Base-by-base conservation (phyloP, 2,113 vertebrate genomes). In the Actenoides lindsayi region DNA sequence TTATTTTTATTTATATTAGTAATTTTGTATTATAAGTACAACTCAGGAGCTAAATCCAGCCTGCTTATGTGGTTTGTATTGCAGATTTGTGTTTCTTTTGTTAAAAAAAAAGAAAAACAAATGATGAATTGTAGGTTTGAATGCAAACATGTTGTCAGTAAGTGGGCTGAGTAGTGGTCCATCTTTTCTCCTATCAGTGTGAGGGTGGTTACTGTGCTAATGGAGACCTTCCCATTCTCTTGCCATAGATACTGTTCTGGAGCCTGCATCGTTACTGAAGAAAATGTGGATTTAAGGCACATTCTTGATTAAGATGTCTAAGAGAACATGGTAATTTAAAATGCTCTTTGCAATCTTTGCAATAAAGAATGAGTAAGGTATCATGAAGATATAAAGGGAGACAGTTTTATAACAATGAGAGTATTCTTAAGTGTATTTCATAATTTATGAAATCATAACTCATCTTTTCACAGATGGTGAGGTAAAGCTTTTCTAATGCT, bases 391-490 rank as follows among this genome's bases (percentile, higher is more conserved):
- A 81, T 80, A 87, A 83, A 92, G 84, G 64, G 39, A 81, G 93
- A 82, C 86, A 88, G 68, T 90, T 96, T 92, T 95, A 90, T 67
- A 75, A 84, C 84, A 57, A 9, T 80, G 51, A 64, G 51, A 93
- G 33, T 87, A 81, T 95, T 95, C 57, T 69, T 87, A 83, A 93
- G 76, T 0, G 1, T 93, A 48, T 35, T 87, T 94, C 87, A 94
- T 53, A 68, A 81, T 93, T 96, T 92, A 94, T 92, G 80, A 95
- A 94, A 83, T 92, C 60, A 6, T 92, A 96, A 96, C 44, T 96
- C 64, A 88, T 28, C 41, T 75, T 68, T 41, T 88, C 76, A 84
- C 83, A 96, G 90, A 78, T 90, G 83, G 79, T 71, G 73, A 94
- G 76, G 57, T 88, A 95, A 77, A 96, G 56, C 42, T 96, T 95